phyloP scores from a whole-genome alignment of 2,888 invertebrate genomes.

The Muscina levida region DNA sequence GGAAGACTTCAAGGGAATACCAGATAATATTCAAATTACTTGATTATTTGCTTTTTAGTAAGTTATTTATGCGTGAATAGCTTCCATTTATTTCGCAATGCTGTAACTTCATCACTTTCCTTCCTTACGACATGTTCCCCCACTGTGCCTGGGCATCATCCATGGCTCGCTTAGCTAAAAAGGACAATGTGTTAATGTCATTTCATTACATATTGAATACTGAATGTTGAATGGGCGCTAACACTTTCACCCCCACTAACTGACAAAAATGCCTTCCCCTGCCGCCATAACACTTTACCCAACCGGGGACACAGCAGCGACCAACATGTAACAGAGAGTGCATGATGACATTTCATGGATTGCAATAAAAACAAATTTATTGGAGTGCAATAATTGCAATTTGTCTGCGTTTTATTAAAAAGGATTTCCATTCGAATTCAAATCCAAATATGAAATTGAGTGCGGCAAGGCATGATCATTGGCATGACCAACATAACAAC shows the following conservation, averaged over 20 bases:
- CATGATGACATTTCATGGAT: neutral
- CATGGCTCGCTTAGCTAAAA: too few species aligned
- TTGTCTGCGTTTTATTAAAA: conserved; percentile 44
- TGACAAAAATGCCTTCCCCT: neutral
- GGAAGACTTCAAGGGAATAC: too few species aligned
- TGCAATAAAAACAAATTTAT: conserved; percentile 63
- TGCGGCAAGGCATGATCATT: neutral
- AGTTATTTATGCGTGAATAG: too few species aligned
- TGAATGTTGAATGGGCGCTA: conserved; percentile 11
- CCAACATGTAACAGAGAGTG: too few species aligned
- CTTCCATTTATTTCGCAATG: too few species aligned
- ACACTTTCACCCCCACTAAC: conserved; percentile 11
- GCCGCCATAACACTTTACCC: too few species aligned
- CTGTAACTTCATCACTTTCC: too few species aligned
- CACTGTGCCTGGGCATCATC: neutral
- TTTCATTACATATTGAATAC: conserved; percentile 44
- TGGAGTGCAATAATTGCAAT: conserved; percentile 66
- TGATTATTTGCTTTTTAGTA: too few species aligned
- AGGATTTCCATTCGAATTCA: conserved; percentile 25
- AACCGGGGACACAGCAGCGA: neutral
- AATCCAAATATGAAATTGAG: neutral
- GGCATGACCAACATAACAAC: neutral
- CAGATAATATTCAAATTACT: too few species aligned
- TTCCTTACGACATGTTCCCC: too few species aligned
- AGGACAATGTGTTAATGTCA: conserved; percentile 53